Evolutionary conservation across 1,140 invertebrate species (phyloP).

Genomic region (Drosophila miranda): DNA sequence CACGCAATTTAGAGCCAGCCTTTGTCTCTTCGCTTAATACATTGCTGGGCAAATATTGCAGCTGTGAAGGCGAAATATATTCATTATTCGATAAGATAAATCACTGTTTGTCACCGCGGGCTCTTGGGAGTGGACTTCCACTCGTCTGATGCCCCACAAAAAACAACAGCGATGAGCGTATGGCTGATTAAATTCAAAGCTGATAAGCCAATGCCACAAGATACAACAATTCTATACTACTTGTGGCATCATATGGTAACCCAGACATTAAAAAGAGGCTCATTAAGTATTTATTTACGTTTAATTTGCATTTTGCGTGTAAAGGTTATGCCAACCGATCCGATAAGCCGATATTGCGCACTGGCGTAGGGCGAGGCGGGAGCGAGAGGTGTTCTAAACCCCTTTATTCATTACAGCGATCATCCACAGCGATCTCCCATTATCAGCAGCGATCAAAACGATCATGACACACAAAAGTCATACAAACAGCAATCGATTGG

Average conservation of each 20-base stretch:
- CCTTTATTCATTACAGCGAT: conserved; percentile 27
- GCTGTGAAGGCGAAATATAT: conserved; percentile 32
- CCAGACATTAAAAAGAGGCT: neutral
- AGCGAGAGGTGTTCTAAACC: conserved; percentile 2
- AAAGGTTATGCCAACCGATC: conserved; percentile 3
- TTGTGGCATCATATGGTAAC: neutral
- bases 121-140: conserved; percentile 12
- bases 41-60: conserved; percentile 34
- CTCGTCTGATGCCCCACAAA: neutral
- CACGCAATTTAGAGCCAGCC: conserved; percentile 18
- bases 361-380: neutral
- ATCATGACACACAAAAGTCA: conserved; percentile 70
- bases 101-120: conserved; percentile 15
- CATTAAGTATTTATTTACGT: conserved; percentile 47
- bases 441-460: conserved; percentile 60
- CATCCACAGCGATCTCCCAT: conserved; percentile 9
- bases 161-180: neutral
- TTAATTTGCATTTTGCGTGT: conserved; percentile 19
- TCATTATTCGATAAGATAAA: conserved; percentile 46
- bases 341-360: conserved; percentile 23
- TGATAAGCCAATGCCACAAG: conserved; percentile 20
- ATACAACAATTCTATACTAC: too few species aligned
- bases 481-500: conserved; percentile 47
- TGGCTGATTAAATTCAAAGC: neutral
- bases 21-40: conserved; percentile 8